Evolutionary conservation across 1,140 invertebrate species (phyloP).

Genomic region (Chrysomallon squamiferum): DNA sequence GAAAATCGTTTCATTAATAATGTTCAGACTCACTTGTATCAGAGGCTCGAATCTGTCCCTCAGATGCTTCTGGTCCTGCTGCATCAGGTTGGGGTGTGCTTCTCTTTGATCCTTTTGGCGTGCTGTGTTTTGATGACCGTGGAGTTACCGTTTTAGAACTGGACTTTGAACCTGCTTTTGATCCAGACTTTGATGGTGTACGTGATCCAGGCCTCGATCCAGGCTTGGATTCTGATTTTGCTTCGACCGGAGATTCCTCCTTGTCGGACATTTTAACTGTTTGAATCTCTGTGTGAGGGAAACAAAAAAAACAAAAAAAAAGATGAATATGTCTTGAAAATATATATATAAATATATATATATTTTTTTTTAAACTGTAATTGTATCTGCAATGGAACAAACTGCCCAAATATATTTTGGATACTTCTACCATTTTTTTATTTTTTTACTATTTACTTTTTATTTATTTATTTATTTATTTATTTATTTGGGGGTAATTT

Average conservation of each 20-base stretch:
- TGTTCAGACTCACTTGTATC: not conserved
- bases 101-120: slow-evolving; percentile 45
- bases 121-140: slow-evolving; percentile 31
- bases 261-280: slow-evolving; percentile 13
- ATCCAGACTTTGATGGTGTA: slow-evolving; percentile 29
- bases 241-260: slow-evolving; percentile 1
- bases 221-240: slow-evolving; percentile 17
- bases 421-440: too few relatives aligned
- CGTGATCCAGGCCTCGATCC: slow-evolving; percentile 21
- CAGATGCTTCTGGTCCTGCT: slow-evolving; percentile 1
- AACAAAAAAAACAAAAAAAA: too few relatives aligned
- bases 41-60: not conserved
- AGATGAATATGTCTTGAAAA: too few relatives aligned
- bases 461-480: too few relatives aligned
- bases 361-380: too few relatives aligned
- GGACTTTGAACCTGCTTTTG: slow-evolving; percentile 28
- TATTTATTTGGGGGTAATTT: too few relatives aligned
- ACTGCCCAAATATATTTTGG: too few relatives aligned
- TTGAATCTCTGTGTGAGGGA: too few relatives aligned
- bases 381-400: too few relatives aligned
- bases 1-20: too few relatives aligned
- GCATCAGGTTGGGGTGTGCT: slow-evolving; percentile 37
- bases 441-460: too few relatives aligned
- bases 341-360: too few relatives aligned
- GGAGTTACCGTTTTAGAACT: slow-evolving; percentile 36